These are phyloP conservation scores for Asobara japonica DNA, from an alignment of 1,140 invertebrate species.

Conservation along the genomic window DNA sequence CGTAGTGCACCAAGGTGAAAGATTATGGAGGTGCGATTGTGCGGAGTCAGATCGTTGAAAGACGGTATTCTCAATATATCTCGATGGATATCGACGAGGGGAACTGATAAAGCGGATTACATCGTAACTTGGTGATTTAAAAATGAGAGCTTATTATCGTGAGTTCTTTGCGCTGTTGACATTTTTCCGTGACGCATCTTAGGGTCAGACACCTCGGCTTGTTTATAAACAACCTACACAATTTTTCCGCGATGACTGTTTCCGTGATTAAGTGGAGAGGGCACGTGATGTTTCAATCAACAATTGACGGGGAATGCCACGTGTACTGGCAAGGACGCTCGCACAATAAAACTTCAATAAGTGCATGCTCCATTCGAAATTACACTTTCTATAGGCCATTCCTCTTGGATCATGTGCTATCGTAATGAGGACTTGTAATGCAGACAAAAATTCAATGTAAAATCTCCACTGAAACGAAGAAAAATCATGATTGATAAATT, in stretches of 20 bases:
- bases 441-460: too few relatives aligned
- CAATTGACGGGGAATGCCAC: too few relatives aligned
- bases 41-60: neutral
- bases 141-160: neutral
- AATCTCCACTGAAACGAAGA: too few relatives aligned
- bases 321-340: too few relatives aligned
- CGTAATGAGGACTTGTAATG: too few relatives aligned
- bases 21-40: neutral
- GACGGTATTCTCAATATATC: neutral
- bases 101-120: neutral
- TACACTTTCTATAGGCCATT: too few relatives aligned
- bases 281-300: too few relatives aligned
- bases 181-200: neutral
- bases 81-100: neutral
- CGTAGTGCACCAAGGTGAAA: neutral
- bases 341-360: too few relatives aligned
- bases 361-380: too few relatives aligned
- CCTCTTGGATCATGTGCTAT: too few relatives aligned
- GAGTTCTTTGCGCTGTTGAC: neutral
- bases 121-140: neutral
- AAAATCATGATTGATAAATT: too few relatives aligned
- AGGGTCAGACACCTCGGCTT: neutral
- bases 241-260: conserved; percentile 4
- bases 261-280: too few relatives aligned
- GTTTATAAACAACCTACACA: neutral